These are phyloP conservation scores for Julus scandinavius DNA, from an alignment of 2,888 invertebrate species.

Conservation along the genomic window DNA sequence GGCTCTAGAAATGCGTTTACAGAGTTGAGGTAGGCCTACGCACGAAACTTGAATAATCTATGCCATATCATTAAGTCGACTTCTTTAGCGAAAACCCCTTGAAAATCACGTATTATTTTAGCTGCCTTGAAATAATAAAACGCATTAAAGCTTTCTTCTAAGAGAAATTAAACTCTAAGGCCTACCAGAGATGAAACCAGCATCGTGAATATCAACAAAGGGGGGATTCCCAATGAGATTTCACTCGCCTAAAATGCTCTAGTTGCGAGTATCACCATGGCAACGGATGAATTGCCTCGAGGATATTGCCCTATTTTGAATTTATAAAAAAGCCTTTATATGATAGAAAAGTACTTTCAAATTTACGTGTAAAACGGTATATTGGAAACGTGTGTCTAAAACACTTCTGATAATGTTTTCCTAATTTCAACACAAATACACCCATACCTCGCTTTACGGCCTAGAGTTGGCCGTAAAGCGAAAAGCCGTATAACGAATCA, in stretches of 20 bases:
- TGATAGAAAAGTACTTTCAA: too few species aligned
- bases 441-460: too few species aligned
- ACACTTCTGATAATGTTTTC: too few species aligned
- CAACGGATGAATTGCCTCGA: background rate
- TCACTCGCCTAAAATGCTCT: background rate
- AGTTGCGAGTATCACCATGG: background rate
- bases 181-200: background rate
- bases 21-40: background rate
- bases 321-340: background rate
- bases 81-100: background rate
- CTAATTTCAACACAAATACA: too few species aligned
- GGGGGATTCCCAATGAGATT: background rate
- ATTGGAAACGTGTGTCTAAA: too few species aligned
- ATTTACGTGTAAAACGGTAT: too few species aligned
- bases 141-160: background rate
- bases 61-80: background rate
- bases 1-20: background rate
- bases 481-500: too few species aligned
- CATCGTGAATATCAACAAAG: conserved; percentile 34
- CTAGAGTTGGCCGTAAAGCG: too few species aligned
- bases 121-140: conserved; percentile 45
- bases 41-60: background rate
- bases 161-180: background rate
- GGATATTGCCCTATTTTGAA: background rate
- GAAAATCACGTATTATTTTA: conserved; percentile 36